Evolutionary conservation across 1,140 invertebrate genomes (phyloP).

Genomic region (Pinna nobilis): DNA sequence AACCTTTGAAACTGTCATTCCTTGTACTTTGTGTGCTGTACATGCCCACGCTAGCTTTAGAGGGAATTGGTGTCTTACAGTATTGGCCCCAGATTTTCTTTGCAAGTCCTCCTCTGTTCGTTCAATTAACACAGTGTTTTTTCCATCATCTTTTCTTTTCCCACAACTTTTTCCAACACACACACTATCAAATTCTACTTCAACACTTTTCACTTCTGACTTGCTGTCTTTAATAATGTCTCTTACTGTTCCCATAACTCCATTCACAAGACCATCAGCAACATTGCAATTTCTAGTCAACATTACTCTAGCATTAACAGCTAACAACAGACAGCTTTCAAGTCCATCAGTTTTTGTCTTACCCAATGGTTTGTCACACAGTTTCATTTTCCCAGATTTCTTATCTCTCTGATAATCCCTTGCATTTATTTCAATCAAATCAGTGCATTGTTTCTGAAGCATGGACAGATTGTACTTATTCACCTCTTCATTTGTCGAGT

Average conservation of each 20-base stretch:
- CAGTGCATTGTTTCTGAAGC: background rate
- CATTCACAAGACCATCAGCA: constrained; percentile 24
- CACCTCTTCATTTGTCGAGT: constrained; percentile 21
- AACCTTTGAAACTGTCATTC: constrained; percentile 2
- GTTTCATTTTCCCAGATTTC: background rate
- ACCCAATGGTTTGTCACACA: background rate
- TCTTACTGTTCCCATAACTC: constrained; percentile 2
- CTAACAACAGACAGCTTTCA: background rate
- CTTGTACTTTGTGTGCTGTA: constrained; percentile 24
- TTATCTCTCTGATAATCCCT: constrained; percentile 13
- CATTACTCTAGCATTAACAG: constrained; percentile 15
- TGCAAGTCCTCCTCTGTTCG: background rate
- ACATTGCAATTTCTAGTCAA: constrained; percentile 17
- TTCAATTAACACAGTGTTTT: constrained; percentile 1
- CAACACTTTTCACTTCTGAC: background rate
- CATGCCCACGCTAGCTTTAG: constrained; percentile 25
- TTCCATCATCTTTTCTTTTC: background rate
- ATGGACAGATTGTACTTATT: constrained; percentile 13
- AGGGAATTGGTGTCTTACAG: constrained; percentile 13
- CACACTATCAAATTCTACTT: constrained; percentile 14
- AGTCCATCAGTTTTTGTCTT: background rate
- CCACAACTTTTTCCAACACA: background rate
- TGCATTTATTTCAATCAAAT: constrained; percentile 3
- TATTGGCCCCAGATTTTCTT: background rate
- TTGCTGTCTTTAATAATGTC: background rate